Base-by-base conservation (phyloP, 2,888 invertebrate species). In the Tenthredo mesomela region DNA sequence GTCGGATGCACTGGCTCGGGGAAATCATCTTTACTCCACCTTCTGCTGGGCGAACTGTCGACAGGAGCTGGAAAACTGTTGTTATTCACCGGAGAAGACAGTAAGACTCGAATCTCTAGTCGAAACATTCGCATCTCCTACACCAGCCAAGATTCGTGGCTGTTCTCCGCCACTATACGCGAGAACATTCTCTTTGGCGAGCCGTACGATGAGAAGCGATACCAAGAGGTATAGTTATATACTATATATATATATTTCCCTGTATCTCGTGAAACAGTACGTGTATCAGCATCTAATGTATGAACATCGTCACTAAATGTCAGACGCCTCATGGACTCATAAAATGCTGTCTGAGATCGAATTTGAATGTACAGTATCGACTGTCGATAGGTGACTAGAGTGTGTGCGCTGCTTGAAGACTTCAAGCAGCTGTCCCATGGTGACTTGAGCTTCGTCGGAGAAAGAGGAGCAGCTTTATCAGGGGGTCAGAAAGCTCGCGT, bases 121-220 rank as follows among this genome's bases (percentile, higher is more conserved):
- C n/a, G n/a, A n/a, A n/a, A n/a, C n/a, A n/a, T n/a, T n/a, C n/a
- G n/a, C n/a, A n/a, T n/a, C n/a, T n/a, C n/a, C n/a, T n/a, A n/a
- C n/a, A n/a, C n/a, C 2, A 92, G 94, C 33, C 94, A 95, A 84
- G 90, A 95, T 86, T 93, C 95, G 1, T 95, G 95, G 95, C 82
- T 91, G 25, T 91, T 91, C 85, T 87, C 89, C 2, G 90, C 89
- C 25, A 96, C 97, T 87, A 96, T 99, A 0, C 94, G 97, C 15
- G 97, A 98, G 90, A 99, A 99, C 92, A 97, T 99, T 86, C 93
- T 98, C 2, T 98, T 98, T 93, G 98, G 98, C 0, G 95, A 95
- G 90, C 94, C 95, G 85, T 96, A 95, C 95, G 96, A 96, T 88
- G 94, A 95, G 29, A 94, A 95, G 71, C 94, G 95, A n/a, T 96